Base-by-base conservation (phyloP, 1,140 invertebrate species). In the Artemia franciscana region DNA sequence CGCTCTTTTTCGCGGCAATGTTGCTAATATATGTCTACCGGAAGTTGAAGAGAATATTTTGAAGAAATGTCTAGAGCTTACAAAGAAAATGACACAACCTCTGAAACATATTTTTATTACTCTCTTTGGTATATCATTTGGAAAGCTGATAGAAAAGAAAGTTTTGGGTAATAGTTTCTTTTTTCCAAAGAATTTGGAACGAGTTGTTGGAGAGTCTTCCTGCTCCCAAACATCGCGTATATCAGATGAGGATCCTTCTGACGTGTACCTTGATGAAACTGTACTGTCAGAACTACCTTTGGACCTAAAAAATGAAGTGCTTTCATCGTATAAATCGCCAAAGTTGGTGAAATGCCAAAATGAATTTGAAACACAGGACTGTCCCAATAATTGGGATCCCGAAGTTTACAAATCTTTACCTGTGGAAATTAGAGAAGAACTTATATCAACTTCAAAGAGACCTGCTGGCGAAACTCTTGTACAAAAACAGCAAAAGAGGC, bases 91-190 rank as follows among this genome's bases (percentile, higher is more conserved):
- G 60, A 80, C 86, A 57, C 78, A 85, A 68, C 75, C 80, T 61
- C 77, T 76, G 12, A 82, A 83, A 73, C 80, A 82, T 60, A 86
- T 85, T 72, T 83, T 85, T 72, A 78, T 88, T 64, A 86, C 84
- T 5, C 72, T 86, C 30, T 72, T 88, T 30, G 84, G 84, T 24
- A 72, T 88, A 65, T 82, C 83, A 12, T 86, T 86, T 68, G 84
- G 82, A 3, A 86, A 86, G 70, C 86, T 86, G 66, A 79, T 81
- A 64, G 83, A 85, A 68, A 76, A n/a, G n/a, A n/a, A n/a, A n/a
- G n/a, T n/a, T n/a, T n/a, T n/a, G n/a, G n/a, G n/a, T n/a, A n/a
- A n/a, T n/a, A n/a, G n/a, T n/a, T n/a, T n/a, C n/a, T n/a, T n/a
- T n/a, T n/a, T n/a, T n/a, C n/a, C n/a, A n/a, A n/a, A n/a, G n/a